phyloP scores from a whole-genome alignment of 1,140 invertebrate species.

The Marisa cornuarietis region DNA sequence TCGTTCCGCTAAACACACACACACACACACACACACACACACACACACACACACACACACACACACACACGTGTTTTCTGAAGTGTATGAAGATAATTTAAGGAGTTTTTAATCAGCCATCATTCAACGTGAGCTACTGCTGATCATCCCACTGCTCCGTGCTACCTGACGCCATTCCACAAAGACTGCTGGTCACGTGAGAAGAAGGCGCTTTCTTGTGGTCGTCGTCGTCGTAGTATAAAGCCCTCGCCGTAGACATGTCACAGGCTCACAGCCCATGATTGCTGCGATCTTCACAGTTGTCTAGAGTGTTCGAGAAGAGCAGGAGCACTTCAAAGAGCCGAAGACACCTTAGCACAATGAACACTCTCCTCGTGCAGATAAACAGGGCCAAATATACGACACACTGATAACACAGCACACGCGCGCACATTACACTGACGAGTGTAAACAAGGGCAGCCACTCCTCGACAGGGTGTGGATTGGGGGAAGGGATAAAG shows the following conservation, averaged over 20 bases:
- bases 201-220: too few species aligned
- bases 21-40: constrained; percentile 4
- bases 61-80: not conserved
- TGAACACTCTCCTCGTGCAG: not conserved
- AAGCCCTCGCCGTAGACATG: too few species aligned
- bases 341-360: not conserved
- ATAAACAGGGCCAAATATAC: not conserved
- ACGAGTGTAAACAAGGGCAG: not conserved
- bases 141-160: not conserved
- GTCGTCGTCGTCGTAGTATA: too few species aligned
- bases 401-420: not conserved
- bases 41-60: not conserved
- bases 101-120: not conserved
- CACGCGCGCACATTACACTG: not conserved
- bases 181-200: too few species aligned
- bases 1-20: not conserved
- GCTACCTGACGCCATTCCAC: too few species aligned
- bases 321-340: not conserved
- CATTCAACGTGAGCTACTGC: not conserved
- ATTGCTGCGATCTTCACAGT: too few species aligned
- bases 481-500: not conserved
- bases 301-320: not conserved
- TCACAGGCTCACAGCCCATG: too few species aligned
- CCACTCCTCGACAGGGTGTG: not conserved
- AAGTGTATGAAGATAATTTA: not conserved